A percentile compares a stretch with the other conserved stretches of the same genome.
phyloP scores from a whole-genome alignment of 2,113 vertebrate genomes.

The Siphamia tubifer region DNA sequence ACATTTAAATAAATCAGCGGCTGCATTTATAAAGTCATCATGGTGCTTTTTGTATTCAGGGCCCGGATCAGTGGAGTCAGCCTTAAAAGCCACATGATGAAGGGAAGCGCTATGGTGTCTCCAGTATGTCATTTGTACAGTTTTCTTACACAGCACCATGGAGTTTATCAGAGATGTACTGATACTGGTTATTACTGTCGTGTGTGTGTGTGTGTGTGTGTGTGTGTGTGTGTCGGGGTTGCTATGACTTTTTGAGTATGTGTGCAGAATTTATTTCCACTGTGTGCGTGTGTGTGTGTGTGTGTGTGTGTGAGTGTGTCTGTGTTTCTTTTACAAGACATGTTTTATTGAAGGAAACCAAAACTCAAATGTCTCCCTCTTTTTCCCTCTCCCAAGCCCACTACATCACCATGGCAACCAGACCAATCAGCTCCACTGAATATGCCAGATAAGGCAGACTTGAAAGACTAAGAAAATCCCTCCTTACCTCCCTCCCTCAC shows the following conservation, averaged over 20 bases:
- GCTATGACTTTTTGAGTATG: too few relatives aligned
- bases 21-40: not conserved
- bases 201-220: not conserved
- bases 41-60: not conserved
- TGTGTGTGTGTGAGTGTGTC: not conserved
- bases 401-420: slow-evolving; percentile 50
- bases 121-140: not conserved
- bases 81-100: not conserved
- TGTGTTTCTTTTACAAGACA: slow-evolving; percentile 7
- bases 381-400: slow-evolving; percentile 15
- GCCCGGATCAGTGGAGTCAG: not conserved
- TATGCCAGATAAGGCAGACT: slow-evolving; percentile 49
- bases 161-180: not conserved
- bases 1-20: not conserved
- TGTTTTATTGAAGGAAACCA: slow-evolving; percentile 37
- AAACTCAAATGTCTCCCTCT: slow-evolving; percentile 17
- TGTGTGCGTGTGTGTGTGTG: not conserved
- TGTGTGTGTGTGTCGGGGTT: not conserved
- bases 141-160: too few relatives aligned
- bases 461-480: slow-evolving; percentile 57
- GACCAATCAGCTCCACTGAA: slow-evolving; percentile 50
- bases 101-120: not conserved
- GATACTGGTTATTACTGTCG: slow-evolving; percentile 9
- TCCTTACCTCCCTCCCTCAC: slow-evolving; percentile 21
- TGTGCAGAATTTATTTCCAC: not conserved